Conservation (phyloP, 1,140 invertebrate genomes). For the Trichonephila inaurata region DNA sequence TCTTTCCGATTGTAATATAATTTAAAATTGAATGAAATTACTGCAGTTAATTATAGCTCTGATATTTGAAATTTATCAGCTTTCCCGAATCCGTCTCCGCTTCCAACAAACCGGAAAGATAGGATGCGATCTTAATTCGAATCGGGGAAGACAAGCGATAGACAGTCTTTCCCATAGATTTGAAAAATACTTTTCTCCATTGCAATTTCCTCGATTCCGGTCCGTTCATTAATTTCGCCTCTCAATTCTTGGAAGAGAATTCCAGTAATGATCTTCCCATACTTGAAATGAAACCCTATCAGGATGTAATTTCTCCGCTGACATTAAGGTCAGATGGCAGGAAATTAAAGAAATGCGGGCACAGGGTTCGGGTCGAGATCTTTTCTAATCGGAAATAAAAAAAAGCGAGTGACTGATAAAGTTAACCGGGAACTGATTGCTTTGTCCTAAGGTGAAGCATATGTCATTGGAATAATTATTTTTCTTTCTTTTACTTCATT, state of each 20-base stretch:
- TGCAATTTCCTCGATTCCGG: conserved; percentile 26
- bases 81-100: neutral
- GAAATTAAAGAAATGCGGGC: conserved; percentile 61
- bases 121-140: conserved; percentile 7
- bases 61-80: neutral
- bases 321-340: conserved; percentile 69
- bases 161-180: neutral
- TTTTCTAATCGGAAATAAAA: neutral
- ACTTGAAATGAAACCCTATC: conserved; percentile 30
- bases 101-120: neutral
- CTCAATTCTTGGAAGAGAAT: conserved; percentile 10
- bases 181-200: conserved; percentile 15
- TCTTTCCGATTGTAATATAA: neutral
- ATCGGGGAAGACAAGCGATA: neutral
- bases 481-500: conserved; percentile 1
- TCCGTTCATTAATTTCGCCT: conserved; percentile 21
- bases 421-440: conserved; percentile 58
- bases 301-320: conserved; percentile 60
- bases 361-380: neutral
- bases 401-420: conserved; percentile 21
- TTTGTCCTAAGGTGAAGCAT: conserved; percentile 22
- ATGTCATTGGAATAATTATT: conserved; percentile 22
- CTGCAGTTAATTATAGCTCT: neutral
- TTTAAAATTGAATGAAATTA: neutral
- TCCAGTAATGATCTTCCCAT: conserved; percentile 35